Conservation (phyloP, 2,888 invertebrate genomes). For the Ectropis crepuscularia region DNA sequence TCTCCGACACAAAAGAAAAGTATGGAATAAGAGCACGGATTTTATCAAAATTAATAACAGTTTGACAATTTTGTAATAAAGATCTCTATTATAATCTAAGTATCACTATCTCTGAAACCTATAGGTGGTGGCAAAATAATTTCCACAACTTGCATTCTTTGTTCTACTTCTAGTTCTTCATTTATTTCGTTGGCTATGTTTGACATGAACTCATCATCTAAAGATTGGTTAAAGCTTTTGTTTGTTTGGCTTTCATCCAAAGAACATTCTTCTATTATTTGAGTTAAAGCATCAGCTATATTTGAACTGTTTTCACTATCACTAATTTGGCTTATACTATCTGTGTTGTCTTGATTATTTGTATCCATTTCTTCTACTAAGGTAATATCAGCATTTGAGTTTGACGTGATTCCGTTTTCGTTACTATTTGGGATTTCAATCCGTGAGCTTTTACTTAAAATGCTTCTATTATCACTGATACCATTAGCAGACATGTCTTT, state of each 20-base stretch:
- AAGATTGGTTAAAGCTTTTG: conserved; percentile 44
- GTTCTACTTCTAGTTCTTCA: conserved; percentile 47
- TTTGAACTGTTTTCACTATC: conserved; percentile 49
- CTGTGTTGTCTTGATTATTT: background rate
- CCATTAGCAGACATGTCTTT: conserved; percentile 23
- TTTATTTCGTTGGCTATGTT: conserved; percentile 70
- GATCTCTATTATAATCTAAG: background rate
- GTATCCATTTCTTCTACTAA: background rate
- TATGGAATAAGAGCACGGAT: no score
- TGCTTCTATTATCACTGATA: conserved; percentile 19
- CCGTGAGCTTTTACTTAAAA: background rate
- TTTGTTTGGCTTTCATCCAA: conserved; percentile 32
- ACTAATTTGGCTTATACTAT: conserved; percentile 20
- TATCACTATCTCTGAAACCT: conserved; percentile 60
- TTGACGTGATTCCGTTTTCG: conserved; percentile 4
- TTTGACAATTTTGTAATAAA: background rate
- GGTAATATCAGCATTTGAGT: background rate
- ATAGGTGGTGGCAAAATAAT: conserved; percentile 68
- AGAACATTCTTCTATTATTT: conserved; percentile 65
- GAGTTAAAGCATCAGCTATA: conserved; percentile 69
- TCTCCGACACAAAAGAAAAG: background rate
- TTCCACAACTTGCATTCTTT: conserved; percentile 45
- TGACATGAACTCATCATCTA: conserved; percentile 62
- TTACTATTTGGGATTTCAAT: background rate
- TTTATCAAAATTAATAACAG: background rate